Conservation (phyloP, 2,113 vertebrate species). For the Bothrops jararaca region DNA sequence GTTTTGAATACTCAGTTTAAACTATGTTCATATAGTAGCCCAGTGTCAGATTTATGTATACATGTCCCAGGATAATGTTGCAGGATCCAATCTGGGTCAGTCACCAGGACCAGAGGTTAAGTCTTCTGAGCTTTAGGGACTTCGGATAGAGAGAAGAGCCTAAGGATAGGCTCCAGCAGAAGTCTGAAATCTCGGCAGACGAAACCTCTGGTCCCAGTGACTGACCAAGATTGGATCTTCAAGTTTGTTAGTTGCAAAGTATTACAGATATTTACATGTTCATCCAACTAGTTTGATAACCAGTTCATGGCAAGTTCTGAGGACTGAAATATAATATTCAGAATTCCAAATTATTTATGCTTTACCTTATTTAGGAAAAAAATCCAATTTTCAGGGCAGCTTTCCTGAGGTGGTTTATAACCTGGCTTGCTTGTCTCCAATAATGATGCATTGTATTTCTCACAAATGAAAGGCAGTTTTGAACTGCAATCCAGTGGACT, state of each 20-base stretch:
- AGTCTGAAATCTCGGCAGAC: not conserved
- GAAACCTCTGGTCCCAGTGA: not conserved
- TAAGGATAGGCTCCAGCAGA: not conserved
- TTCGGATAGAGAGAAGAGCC: not conserved
- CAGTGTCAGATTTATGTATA: no score
- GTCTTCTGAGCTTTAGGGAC: not conserved
- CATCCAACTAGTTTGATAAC: not conserved
- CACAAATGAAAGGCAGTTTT: constrained; percentile 86
- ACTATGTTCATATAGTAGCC: not conserved
- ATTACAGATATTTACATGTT: not conserved
- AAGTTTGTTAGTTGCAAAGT: not conserved
- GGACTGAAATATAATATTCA: not conserved
- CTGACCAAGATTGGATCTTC: not conserved
- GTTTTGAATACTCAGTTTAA: not conserved
- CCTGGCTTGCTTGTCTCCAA: constrained; percentile 76
- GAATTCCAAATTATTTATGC: not conserved
- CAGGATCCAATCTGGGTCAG: no score
- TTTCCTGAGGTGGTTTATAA: constrained; percentile 59
- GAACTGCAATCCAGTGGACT: constrained; percentile 62
- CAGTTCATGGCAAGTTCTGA: not conserved
- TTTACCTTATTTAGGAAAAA: constrained; percentile 88
- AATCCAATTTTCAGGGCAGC: constrained; percentile 69
- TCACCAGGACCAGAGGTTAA: not conserved
- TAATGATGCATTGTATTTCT: constrained; percentile 81
- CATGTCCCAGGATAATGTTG: no score